phyloP scores from a whole-genome alignment of 30 jellyfish, hydroid and myxozoan genomes.

The Rhopilema esculentum region DNA sequence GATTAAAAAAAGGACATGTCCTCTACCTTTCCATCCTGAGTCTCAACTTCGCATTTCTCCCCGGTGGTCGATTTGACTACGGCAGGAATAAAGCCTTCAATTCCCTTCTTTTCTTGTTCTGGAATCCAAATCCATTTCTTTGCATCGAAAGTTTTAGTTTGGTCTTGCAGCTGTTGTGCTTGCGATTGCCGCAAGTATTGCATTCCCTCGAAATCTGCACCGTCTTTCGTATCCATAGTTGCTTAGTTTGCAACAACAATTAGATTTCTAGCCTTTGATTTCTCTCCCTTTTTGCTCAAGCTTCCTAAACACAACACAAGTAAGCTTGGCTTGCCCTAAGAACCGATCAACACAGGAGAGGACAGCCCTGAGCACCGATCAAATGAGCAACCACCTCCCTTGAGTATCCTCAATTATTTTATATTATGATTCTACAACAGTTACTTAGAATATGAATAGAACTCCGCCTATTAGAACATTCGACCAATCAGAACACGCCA shows the following conservation, averaged over 20 bases:
- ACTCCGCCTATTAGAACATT: conserved; percentile 71
- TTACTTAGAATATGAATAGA: conserved; percentile 77
- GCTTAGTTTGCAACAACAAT: conserved; percentile 7
- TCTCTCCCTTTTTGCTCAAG: conserved; percentile 1
- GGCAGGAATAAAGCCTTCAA: conserved; percentile 87
- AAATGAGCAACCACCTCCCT: conserved; percentile 81
- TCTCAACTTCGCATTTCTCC: conserved; percentile 85
- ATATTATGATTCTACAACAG: conserved; percentile 76
- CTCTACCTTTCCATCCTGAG: conserved; percentile 91
- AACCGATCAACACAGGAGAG: conserved; percentile 67
- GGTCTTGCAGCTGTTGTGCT: conserved; percentile 86
- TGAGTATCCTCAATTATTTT: conserved; percentile 54
- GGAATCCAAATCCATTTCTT: conserved; percentile 99
- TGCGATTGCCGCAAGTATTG: conserved; percentile 89
- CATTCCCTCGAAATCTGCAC: conserved; percentile 69
- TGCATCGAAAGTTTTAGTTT: conserved; percentile 93
- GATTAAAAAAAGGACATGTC: no score
- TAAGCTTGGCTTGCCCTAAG: conserved; percentile 66
- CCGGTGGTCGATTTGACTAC: conserved; percentile 78
- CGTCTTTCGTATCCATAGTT: conserved; percentile 28
- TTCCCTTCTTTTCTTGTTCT: conserved; percentile 77
- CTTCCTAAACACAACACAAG: conserved; percentile 26
- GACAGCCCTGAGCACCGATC: conserved; percentile 79
- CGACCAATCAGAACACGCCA: conserved; percentile 81
- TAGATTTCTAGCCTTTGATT: no score